Evolutionary conservation across 2,113 vertebrate species (phyloP), one percentile per base, ranked within the genome.

Genomic region (Pipra filicauda): DNA sequence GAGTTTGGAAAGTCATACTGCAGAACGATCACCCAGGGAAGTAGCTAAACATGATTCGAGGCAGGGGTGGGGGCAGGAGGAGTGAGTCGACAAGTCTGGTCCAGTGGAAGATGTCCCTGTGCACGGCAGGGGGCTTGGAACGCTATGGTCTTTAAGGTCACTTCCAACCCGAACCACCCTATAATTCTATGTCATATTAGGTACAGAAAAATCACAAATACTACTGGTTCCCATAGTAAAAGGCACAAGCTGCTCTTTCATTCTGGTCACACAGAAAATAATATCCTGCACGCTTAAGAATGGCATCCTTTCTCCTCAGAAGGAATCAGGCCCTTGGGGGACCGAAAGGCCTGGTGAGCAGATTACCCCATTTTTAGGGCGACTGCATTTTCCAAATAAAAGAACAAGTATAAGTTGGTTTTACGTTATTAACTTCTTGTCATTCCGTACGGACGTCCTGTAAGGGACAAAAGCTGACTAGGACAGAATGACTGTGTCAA

Each of bases 1-100:
- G 87, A 91, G 54, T 91, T 91, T 84, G 84, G 39, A 39, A 92
- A 94, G 65, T 61, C 41, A 52, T 37, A 51, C 39, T 49, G 24
- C 22, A 91, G 65, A 73, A 88, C 1, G 35, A 64, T 92, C 62
- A 92, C n/a, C 13, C 15, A 3, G 21, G 81, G 54, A 94, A 85
- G n/a, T 4, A 57, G 62, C 44, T 75, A 79, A 78, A 39, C 48
- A 72, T 10, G 55, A 46, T 77, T 65, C 9, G 44, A 48, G 16
- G 17, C 8, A 9, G 10, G 7, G 12, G 39, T 41, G 37, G 27
- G n/a, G n/a, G 35, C 22, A 33, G 37, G 14, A 80, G 18, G 71
- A 52, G 28, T 8, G 37, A 81, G 22, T 43, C 1, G 2, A 31
- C 1, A 2, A 16, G 15, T 9, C 44, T 28, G 17, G 24, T 26